Evolutionary conservation across 2,113 vertebrate species (phyloP).

Genomic region (Vanacampus margaritifer): DNA sequence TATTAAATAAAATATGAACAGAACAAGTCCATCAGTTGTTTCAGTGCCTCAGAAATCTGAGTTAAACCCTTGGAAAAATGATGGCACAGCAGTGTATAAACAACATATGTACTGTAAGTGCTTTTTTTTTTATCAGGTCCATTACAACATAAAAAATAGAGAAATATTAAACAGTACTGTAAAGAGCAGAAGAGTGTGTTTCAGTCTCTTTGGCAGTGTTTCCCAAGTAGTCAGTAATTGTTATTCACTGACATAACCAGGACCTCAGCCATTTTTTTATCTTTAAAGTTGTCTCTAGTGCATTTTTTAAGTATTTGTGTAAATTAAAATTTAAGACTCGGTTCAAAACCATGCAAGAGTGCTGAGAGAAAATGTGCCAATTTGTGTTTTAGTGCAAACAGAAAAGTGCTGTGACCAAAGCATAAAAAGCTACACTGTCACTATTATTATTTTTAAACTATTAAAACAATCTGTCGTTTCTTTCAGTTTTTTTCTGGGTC

Average conservation of each 20-base stretch:
- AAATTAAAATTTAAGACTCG: not conserved
- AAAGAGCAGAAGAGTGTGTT: too few species aligned
- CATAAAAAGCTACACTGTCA: not conserved
- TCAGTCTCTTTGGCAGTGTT: not conserved
- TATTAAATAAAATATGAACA: not conserved
- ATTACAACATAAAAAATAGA: not conserved
- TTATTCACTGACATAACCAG: not conserved
- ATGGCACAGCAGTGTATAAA: not conserved
- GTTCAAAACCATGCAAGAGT: not conserved
- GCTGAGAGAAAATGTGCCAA: not conserved
- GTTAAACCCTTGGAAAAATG: conserved; percentile 33
- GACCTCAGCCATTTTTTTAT: not conserved
- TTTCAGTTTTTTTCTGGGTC: not conserved
- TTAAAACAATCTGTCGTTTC: not conserved
- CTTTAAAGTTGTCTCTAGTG: too few species aligned
- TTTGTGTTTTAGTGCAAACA: conserved; percentile 36
- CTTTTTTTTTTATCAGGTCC: not conserved
- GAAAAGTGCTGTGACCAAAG: conserved; percentile 8
- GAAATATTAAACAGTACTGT: not conserved
- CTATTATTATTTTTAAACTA: conserved; percentile 4
- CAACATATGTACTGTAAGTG: not conserved
- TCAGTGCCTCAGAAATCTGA: conserved; percentile 26
- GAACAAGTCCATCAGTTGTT: not conserved
- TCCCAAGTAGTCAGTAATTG: conserved; percentile 1
- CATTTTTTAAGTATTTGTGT: not conserved